Evolutionary conservation across 2,797 vertebrate genomes (phyloP), one percentile per base, ranked within the genome.

Genomic region (Fratercula arctica): DNA sequence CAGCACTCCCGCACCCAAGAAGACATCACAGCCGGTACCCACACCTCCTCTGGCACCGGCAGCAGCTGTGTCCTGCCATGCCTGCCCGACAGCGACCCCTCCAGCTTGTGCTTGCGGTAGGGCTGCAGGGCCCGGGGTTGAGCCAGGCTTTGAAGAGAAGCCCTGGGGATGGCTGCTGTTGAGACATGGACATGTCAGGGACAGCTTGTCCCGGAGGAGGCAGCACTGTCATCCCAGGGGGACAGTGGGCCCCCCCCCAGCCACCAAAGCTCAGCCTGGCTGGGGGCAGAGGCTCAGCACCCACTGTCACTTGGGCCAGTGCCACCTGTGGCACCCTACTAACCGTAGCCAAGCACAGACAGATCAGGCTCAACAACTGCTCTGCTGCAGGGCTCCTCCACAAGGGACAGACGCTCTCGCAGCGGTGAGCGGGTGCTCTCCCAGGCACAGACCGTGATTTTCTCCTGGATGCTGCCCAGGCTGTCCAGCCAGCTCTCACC

Each of bases 391-490:
- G 98, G 98, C 97, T 98, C 98, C 95, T 98, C 98, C 90, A 98
- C 98, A 86, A 97, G 98, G 76, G 98, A 98, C 98, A 98, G 97
- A 24, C 97, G 98, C 93, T 98, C 98, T 63, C 96, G 97, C 46
- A 98, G 98, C 63, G 97, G 97, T 97, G 98, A 98, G 97, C 98
- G 98, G 46, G 98, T 98, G 96, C 99, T 98, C 35, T 98, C 98
- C 11, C 98, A 98, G 96, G 98, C 98, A 93, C 99, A 99, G 87
- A 99, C 97, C 4, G 98, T 99, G 96, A 99, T 99, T 96, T 99
- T 98, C 97, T 98, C 98, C 97, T 98, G 98, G 97, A 99, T 98
- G 80, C 98, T 98, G 63, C 99, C 99, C 96, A 99, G 97, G 94
- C 98, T 98, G 97, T 98, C 98, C 96, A 99, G 98, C 85, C 97